Base-by-base conservation (phyloP, 2,113 vertebrate genomes). In the Lucifuga dentata region DNA sequence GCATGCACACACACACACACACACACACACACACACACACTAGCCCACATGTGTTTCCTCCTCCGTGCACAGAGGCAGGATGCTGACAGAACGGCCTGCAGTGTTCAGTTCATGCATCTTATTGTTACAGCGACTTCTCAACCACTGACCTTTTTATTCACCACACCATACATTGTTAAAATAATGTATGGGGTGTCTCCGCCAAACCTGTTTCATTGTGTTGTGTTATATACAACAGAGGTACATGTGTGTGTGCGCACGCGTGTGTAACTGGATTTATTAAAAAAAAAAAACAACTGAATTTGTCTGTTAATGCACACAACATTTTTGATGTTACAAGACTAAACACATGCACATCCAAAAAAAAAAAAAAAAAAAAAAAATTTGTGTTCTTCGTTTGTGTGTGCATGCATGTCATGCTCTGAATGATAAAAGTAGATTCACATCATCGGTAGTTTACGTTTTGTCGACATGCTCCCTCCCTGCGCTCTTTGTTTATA, bases 91-190 rank as follows among this genome's bases (percentile, higher is more conserved):
- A 68, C 49, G 72, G 50, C 68, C 85, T 80, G 86, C 84, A 63
- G 41, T 11, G 73, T 73, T 73, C 73, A 74, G 46, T 77, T 78
- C 81, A 86, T 87, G 81, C 85, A 83, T 87, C 83, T 86, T 85
- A 86, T 86, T 86, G 85, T 86, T 88, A 76, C 88, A 81, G 73
- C 73, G 76, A 65, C 66, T 86, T 88, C 80, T 81, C 89, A 79
- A 76, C 84, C 78, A 59, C 69, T 90, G 87, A 90, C 89, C 87
- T 90, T 90, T 90, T 87, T 85, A 86, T 83, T 80, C 81, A 77
- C 75, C 10, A 11, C 65, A 57, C 86, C 38, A 82, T 78, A 83
- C 87, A 88, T 85, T 84, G 87, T 85, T 89, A 89, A 85, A 85
- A 85, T 90, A 89, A 89, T 82, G 77, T 84, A 90, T 88, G 86